These are phyloP conservation scores for Itoplectis maculator DNA, from an alignment of 2,888 invertebrate genomes.

Conservation along the genomic window DNA sequence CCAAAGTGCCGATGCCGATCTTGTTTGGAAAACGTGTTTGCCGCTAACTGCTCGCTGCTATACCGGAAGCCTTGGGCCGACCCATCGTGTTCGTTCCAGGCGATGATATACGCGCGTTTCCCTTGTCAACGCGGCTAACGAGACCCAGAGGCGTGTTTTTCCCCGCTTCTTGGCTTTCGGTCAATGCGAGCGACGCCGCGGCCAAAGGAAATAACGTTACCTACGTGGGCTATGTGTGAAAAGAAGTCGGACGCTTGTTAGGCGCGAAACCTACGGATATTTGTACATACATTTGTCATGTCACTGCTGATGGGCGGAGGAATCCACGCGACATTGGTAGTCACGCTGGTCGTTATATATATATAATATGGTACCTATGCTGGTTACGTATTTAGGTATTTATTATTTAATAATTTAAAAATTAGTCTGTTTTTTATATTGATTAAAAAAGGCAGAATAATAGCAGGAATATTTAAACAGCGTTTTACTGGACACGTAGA, in stretches of 20 bases:
- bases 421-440: too few relatives aligned
- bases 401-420: too few relatives aligned
- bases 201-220: constrained; percentile 26
- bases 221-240: neutral
- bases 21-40: constrained; percentile 54
- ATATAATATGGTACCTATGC: too few relatives aligned
- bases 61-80: constrained; percentile 52
- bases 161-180: constrained; percentile 42
- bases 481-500: neutral
- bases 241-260: constrained; percentile 47
- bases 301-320: neutral
- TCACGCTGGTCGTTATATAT: too few relatives aligned
- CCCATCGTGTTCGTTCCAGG: constrained; percentile 38
- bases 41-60: constrained; percentile 49
- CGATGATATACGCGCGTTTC: constrained; percentile 58
- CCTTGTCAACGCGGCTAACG: constrained; percentile 60
- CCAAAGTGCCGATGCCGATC: constrained; percentile 23
- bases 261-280: constrained; percentile 29
- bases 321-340: neutral
- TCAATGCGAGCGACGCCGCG: constrained; percentile 22
- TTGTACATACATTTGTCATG: neutral
- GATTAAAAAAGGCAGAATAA: too few relatives aligned
- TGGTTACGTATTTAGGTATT: too few relatives aligned
- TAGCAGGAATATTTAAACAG: neutral
- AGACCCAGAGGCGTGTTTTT: constrained; percentile 51